Percentiles rank a stretch among this genome's conserved stretches.
Conservation (phyloP, 1,140 invertebrate species). For the Listronotus oregonensis region DNA sequence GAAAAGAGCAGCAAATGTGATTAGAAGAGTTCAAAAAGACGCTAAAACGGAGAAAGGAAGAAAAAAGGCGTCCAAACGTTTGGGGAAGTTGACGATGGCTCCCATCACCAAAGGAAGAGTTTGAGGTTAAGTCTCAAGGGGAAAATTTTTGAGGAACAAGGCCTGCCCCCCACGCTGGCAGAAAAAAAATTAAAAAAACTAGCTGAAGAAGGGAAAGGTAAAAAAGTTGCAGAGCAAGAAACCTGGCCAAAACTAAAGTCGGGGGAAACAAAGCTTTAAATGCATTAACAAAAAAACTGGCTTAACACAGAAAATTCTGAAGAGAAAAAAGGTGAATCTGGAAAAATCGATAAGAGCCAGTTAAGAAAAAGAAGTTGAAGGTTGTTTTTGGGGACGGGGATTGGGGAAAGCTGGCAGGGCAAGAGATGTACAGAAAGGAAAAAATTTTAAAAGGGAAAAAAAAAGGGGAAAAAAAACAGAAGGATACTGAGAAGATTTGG, state of each 20-base stretch:
- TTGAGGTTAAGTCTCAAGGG: slow-evolving; percentile 35
- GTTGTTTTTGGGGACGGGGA: slow-evolving; percentile 28
- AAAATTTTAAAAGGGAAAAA: neutral
- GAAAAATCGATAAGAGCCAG: slow-evolving; percentile 27
- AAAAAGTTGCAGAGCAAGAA: slow-evolving; percentile 20
- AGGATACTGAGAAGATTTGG: too few relatives aligned
- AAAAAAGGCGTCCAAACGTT: slow-evolving; percentile 24
- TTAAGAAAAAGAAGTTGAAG: slow-evolving; percentile 33
- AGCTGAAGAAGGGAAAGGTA: slow-evolving; percentile 37
- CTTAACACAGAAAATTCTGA: slow-evolving; percentile 20
- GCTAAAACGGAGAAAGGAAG: neutral
- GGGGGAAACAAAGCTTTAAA: slow-evolving; percentile 19
- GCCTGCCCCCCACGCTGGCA: slow-evolving; percentile 32
- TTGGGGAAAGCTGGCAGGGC: neutral
- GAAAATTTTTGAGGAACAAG: slow-evolving; percentile 23
- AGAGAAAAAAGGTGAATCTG: slow-evolving; percentile 32
- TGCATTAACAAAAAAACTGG: slow-evolving; percentile 2
- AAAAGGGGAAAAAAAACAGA: too few relatives aligned
- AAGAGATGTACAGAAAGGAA: neutral
- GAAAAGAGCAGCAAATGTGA: slow-evolving; percentile 7
- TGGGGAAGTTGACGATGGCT: slow-evolving; percentile 17
- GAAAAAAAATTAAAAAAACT: slow-evolving; percentile 41
- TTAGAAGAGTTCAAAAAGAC: slow-evolving; percentile 25
- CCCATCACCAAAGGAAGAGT: slow-evolving; percentile 34
- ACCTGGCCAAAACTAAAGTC: neutral